Evolutionary conservation across 1,140 invertebrate genomes (phyloP).

Genomic region (Reticulitermes speratus): DNA sequence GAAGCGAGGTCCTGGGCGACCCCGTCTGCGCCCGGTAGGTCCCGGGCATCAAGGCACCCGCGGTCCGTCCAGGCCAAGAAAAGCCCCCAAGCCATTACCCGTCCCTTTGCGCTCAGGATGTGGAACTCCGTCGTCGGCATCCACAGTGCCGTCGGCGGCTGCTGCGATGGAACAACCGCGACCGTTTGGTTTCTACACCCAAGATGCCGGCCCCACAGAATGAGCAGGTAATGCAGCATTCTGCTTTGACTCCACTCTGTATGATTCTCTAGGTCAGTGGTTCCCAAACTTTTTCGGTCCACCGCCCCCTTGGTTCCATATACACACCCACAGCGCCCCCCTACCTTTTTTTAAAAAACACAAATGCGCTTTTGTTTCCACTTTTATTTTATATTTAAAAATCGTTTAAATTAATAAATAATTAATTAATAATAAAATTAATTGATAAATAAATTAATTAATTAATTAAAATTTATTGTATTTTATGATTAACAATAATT

Average conservation of each 20-base stretch:
- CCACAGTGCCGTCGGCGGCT: not conserved
- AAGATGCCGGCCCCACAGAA: not conserved
- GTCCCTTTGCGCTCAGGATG: slow-evolving; percentile 27
- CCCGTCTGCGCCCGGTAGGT: slow-evolving; percentile 26
- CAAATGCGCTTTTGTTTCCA: too few relatives aligned
- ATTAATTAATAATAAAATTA: too few relatives aligned
- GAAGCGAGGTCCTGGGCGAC: slow-evolving; percentile 26
- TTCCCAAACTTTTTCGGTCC: too few relatives aligned
- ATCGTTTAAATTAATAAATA: too few relatives aligned
- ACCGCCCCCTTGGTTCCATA: too few relatives aligned
- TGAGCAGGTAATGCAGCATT: not conserved
- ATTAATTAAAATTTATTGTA: too few relatives aligned
- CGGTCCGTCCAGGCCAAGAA: slow-evolving; percentile 25
- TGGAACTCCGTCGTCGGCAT: not conserved
- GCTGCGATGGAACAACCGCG: not conserved
- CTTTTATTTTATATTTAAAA: too few relatives aligned
- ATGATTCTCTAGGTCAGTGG: too few relatives aligned
- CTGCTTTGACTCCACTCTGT: not conserved
- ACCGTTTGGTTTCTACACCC: slow-evolving; percentile 29
- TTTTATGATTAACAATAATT: too few relatives aligned
- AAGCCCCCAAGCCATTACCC: slow-evolving; percentile 27
- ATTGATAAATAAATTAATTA: too few relatives aligned
- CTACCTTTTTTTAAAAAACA: too few relatives aligned
- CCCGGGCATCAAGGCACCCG: slow-evolving; percentile 27
- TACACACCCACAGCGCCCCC: too few relatives aligned